These are phyloP conservation scores for Cryptophagus acutangulus DNA, from an alignment of 2,888 invertebrate species.

Conservation along the genomic window DNA sequence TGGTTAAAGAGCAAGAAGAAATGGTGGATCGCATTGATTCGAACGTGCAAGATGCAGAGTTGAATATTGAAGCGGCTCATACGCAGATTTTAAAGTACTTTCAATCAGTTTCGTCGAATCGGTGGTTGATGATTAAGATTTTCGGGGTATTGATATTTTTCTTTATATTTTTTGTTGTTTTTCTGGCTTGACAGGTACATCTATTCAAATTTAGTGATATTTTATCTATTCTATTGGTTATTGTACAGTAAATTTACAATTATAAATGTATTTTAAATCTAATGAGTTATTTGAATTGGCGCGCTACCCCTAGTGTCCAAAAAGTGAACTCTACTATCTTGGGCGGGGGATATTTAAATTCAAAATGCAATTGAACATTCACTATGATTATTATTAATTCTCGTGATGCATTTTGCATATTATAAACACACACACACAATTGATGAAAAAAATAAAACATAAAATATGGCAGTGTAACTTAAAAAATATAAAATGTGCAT, in stretches of 20 bases:
- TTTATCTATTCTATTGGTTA: too few species aligned
- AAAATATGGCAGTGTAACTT: slow-evolving; percentile 35
- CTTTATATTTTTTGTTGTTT: slow-evolving; percentile 97
- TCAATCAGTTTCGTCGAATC: slow-evolving; percentile 91
- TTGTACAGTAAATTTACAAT: too few species aligned
- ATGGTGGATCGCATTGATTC: slow-evolving; percentile 96
- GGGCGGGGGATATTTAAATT: too few species aligned
- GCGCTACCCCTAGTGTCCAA: too few species aligned
- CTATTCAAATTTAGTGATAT: too few species aligned
- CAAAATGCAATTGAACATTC: too few species aligned
- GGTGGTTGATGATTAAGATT: slow-evolving; percentile 99
- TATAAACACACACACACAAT: slow-evolving; percentile 1
- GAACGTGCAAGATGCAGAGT: slow-evolving; percentile 90
- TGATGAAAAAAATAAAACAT: too few species aligned
- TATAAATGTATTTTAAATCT: too few species aligned
- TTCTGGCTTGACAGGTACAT: slow-evolving; percentile 81
- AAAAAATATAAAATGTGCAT: slow-evolving; percentile 31
- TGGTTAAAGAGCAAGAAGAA: slow-evolving; percentile 99
- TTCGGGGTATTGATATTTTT: slow-evolving; percentile 98
- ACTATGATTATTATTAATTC: too few species aligned
- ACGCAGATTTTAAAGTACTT: slow-evolving; percentile 97
- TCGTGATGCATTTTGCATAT: too few species aligned
- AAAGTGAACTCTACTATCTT: too few species aligned
- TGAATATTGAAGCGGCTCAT: slow-evolving; percentile 98
- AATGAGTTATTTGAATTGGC: too few species aligned